Evolutionary conservation across 2,113 vertebrate genomes (phyloP).

Genomic region (Penelope pileata): DNA sequence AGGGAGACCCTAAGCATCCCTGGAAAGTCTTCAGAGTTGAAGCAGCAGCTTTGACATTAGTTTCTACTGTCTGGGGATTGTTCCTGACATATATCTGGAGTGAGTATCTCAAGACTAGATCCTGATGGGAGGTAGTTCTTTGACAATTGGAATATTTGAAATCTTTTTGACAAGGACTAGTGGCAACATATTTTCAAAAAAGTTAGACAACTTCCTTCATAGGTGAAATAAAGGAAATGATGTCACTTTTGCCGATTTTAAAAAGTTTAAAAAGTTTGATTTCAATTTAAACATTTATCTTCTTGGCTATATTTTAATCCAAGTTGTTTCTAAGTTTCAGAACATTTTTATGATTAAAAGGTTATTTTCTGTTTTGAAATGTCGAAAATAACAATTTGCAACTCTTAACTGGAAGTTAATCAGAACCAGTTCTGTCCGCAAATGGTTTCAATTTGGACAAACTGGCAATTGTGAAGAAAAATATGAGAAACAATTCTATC

Average conservation of each 20-base stretch:
- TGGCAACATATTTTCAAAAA: not conserved
- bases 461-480: slow-evolving; percentile 17
- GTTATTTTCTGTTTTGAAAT: not conserved
- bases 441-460: slow-evolving; percentile 35
- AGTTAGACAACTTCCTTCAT: not conserved
- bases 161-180: not conserved
- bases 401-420: slow-evolving; percentile 30
- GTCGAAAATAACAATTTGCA: not conserved
- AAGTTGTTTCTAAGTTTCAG: not conserved
- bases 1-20: not conserved
- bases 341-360: not conserved
- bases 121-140: not conserved
- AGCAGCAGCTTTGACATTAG: not conserved
- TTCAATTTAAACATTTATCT: not conserved
- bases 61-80: not conserved
- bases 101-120: not conserved
- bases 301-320: not conserved
- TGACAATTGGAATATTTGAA: not conserved
- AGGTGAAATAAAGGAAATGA: not conserved
- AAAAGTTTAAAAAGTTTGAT: not conserved
- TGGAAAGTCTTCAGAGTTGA: not conserved
- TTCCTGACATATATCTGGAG: not conserved
- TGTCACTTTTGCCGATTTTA: not conserved
- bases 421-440: slow-evolving; percentile 15
- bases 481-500: not conserved